Base-by-base conservation (phyloP, 53 echinoderm and acorn worm genomes). In the Paelopatides confundens region DNA sequence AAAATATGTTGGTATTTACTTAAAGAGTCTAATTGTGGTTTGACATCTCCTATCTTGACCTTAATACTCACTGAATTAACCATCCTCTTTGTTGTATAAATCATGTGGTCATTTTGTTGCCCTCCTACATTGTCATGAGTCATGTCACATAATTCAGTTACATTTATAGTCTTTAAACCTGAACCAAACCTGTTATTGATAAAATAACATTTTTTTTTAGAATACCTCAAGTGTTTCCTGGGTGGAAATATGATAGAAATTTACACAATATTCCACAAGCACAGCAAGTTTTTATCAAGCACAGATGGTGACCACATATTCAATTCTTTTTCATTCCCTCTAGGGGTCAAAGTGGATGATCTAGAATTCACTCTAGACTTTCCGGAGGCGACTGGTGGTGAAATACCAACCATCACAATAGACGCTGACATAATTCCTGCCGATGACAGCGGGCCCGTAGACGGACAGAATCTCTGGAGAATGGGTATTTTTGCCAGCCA, bases 401-500 rank as follows among this genome's bases (percentile, higher is more conserved):
- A 93, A 82, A 58, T 62, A 0, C 87, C 90, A 9, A 50, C 85
- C 23, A 26, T 94, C 34, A 89, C 85, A 47, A 65, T 94, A 3
- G 82, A 94, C 21, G 90, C 85, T 4, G 36, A 79, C 36, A 68
- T 92, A 21, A 66, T 62, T 28, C 92, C 94, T 43, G 82, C 90
- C 18, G 87, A 89, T 48, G 89, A 93, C n/a, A 95, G 95, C 54
- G 95, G 97, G 9, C 82, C 89, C 3, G 92, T 97, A 7, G 87
- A 89, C 31, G 97, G 97, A 36, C 36, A 88, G 64, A 62, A 92
- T 37, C 88, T 97, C 37, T 97, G 97, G 97, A 89, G 87, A 29
- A 86, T 97, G 81, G 95, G 92, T 21, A 68, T 95, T 31, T 97
- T 90, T 46, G 97, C 90, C 24, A 95, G 93, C 88, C 66, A 84